Evolutionary conservation across 30 jellyfish, hydroid and myxozoan species (phyloP).

Genomic region (Kudoa iwatai): DNA sequence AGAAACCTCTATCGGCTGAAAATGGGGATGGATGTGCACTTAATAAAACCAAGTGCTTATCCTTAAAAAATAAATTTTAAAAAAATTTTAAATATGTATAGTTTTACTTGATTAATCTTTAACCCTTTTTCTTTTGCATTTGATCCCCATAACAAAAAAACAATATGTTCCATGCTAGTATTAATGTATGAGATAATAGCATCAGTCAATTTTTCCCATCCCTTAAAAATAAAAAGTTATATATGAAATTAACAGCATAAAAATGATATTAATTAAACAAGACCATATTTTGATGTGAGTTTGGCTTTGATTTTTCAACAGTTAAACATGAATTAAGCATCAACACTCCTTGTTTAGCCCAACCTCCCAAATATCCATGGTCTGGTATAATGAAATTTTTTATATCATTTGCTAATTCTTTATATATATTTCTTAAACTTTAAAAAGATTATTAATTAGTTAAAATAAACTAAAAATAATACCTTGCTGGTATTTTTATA

Average conservation of each 20-base stretch:
- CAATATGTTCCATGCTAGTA: constrained; percentile 15
- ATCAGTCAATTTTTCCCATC: constrained; percentile 90
- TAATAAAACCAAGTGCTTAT: constrained; percentile 25
- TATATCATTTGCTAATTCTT: constrained; percentile 31
- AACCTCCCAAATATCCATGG: constrained; percentile 69
- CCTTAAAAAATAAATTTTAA: constrained; percentile 7
- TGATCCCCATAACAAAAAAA: constrained; percentile 76
- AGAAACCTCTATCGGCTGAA: constrained; percentile 85
- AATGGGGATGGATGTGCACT: constrained; percentile 91
- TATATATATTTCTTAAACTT: constrained; percentile 47
- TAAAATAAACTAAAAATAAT: not conserved
- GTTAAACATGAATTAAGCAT: constrained; percentile 59
- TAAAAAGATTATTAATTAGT: not conserved
- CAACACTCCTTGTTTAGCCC: constrained; percentile 97
- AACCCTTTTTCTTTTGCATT: constrained; percentile 89
- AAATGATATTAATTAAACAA: not conserved
- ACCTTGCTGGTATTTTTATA: constrained; percentile 84
- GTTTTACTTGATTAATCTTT: constrained; percentile 24
- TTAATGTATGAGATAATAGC: constrained; percentile 60
- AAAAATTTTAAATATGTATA: not conserved
- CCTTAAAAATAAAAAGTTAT: constrained; percentile 7
- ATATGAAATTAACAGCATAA: not conserved
- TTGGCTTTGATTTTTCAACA: constrained; percentile 40
- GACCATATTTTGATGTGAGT: constrained; percentile 80
- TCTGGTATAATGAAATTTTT: constrained; percentile 36